Evolutionary conservation across 2,113 vertebrate species (phyloP), one percentile per base, ranked within the genome.

Genomic region (Hymenochirus boettgeri): DNA sequence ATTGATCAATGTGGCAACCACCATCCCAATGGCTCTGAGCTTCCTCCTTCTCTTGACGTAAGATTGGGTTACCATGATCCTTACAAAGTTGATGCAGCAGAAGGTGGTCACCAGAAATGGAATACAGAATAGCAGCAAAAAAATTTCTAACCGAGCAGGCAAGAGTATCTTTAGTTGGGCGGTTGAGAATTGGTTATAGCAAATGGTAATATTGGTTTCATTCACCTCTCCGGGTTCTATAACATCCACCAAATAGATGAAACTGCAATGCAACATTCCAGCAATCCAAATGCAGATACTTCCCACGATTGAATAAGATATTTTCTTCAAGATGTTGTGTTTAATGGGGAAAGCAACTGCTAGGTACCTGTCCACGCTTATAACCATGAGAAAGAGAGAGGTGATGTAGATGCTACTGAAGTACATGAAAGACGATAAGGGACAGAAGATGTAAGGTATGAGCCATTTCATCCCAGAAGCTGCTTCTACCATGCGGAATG

Each of bases 341-440:
- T 74, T 80, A 75, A 93, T 88, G 1, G 94, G 92, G 53, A 84
- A 94, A 1, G 89, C 91, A 23, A 93, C 92, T 0, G 92, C 89
- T 4, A 94, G 76, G 62, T 93, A 96, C 25, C 93, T 85, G 71
- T 95, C 92, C 0, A 94, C 76, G n/a, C 93, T 93, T 52, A 96
- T 82, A 0, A 86, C 91, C 0, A 87, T 92, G 65, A 95, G 79
- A 56, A 92, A 91, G 71, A 90, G 87, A 7, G 85, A 87, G 80
- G 92, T 96, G 77, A 86, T 86, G 76, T 96, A 96, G 78, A 94
- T 91, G 76, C 89, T 92, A 79, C 91, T 88, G 79, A 87, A 95
- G 80, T 93, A 94, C 73, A 89, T 56, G 25, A 91, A 93, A n/a
- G 81, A 80, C 0, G 83, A 89, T 13, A 94, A 45, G 0, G 91